Evolutionary conservation across 1,140 invertebrate genomes (phyloP).

Genomic region (Trichonephila inaurata): DNA sequence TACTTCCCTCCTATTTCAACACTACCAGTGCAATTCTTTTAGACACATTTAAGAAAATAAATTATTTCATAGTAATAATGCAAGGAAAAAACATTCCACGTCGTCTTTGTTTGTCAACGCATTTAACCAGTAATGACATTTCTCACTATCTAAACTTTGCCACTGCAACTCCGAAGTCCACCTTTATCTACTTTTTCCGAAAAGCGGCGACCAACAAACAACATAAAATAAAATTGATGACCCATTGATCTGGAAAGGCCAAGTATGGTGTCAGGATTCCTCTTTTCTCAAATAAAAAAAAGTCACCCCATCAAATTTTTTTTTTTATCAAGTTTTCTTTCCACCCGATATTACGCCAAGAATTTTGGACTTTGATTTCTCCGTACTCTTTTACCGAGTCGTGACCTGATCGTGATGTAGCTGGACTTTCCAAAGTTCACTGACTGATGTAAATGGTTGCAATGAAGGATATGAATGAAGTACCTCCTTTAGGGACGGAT

Average conservation of each 20-base stretch:
- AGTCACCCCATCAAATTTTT: neutral
- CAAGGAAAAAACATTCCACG: neutral
- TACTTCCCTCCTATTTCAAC: neutral
- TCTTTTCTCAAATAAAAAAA: neutral
- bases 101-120: neutral
- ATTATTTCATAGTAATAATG: neutral
- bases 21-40: neutral
- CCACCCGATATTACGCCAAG: neutral
- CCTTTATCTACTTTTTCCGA: neutral
- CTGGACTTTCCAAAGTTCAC: constrained; percentile 50
- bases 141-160: neutral
- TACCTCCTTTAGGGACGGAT: neutral
- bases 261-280: neutral
- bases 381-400: neutral
- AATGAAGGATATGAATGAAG: neutral
- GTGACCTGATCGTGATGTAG: constrained; percentile 40
- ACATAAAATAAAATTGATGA: constrained; percentile 18
- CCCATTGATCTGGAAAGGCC: constrained; percentile 59
- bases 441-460: constrained; percentile 58
- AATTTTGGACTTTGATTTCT: constrained; percentile 32
- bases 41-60: neutral
- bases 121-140: neutral
- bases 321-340: neutral
- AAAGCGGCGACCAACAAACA: neutral
- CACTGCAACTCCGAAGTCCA: neutral